A percentile compares a stretch with the other conserved stretches of the same genome.
Conservation (phyloP, 2,113 vertebrate species). For the Platysternon megacephalum region DNA sequence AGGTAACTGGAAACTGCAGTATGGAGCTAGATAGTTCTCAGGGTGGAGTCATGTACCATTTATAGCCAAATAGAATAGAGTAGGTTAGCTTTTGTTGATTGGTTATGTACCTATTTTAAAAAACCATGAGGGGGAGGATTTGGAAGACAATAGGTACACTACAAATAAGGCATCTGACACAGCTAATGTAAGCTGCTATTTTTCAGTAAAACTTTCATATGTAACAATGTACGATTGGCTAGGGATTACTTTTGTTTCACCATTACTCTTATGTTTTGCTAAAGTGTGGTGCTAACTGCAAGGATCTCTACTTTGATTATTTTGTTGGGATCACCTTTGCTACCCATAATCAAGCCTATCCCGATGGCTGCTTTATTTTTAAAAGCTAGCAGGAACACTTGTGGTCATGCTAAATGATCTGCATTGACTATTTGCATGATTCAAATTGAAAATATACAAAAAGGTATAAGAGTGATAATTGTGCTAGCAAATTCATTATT, state of each 20-base stretch:
- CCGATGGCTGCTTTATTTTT: conserved; percentile 36
- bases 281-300: not conserved
- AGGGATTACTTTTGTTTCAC: not conserved
- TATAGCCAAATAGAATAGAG: conserved; percentile 29
- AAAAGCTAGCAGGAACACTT: conserved; percentile 43
- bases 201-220: conserved; percentile 16
- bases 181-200: conserved; percentile 12
- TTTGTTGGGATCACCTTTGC: conserved; percentile 11
- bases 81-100: conserved; percentile 35
- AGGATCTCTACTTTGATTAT: not conserved
- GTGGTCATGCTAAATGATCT: conserved; percentile 65
- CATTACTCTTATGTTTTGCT: not conserved
- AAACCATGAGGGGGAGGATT: not conserved
- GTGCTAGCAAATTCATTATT: conserved; percentile 66
- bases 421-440: conserved; percentile 25
- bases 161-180: not conserved
- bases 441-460: conserved; percentile 64
- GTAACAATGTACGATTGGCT: not conserved
- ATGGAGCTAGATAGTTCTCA: not conserved
- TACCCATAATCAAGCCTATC: conserved; percentile 33
- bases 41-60: not conserved
- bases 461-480: conserved; percentile 57
- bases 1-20: not conserved
- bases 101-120: not conserved
- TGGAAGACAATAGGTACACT: not conserved